Evolutionary conservation across 2,888 invertebrate genomes (phyloP).

Genomic region (Dexiosoma caninum): DNA sequence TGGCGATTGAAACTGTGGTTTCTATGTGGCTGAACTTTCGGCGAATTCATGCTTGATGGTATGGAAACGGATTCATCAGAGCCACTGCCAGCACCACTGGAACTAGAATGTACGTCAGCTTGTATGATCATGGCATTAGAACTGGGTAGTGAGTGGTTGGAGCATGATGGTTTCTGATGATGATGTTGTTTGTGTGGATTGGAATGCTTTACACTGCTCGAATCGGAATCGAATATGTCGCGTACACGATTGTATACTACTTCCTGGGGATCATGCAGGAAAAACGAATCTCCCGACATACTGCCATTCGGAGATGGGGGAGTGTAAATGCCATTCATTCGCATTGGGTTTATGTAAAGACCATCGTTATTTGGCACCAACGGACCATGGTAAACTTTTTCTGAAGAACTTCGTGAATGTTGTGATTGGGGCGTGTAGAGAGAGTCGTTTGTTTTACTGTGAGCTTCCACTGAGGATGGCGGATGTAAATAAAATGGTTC

Average conservation of each 20-base stretch:
- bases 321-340: slow-evolving; percentile 78
- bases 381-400: slow-evolving; percentile 74
- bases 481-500: slow-evolving; percentile 89
- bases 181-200: slow-evolving; percentile 66
- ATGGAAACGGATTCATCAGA: slow-evolving; percentile 82
- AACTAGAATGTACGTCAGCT: slow-evolving; percentile 90
- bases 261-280: slow-evolving; percentile 89
- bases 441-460: slow-evolving; percentile 75
- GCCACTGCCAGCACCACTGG: slow-evolving; percentile 81
- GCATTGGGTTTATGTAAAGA: slow-evolving; percentile 90
- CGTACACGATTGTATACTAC: slow-evolving; percentile 90
- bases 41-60: slow-evolving; percentile 78
- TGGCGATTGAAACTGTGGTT: slow-evolving; percentile 70
- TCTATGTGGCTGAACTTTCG: slow-evolving; percentile 70
- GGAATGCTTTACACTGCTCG: slow-evolving; percentile 72
- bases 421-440: slow-evolving; percentile 70
- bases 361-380: slow-evolving; percentile 81
- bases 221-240: slow-evolving; percentile 85
- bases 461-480: slow-evolving; percentile 78
- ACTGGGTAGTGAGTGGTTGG: slow-evolving; percentile 62
- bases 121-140: slow-evolving; percentile 83
- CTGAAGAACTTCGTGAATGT: slow-evolving; percentile 74
- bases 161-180: slow-evolving; percentile 51
- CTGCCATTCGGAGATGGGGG: slow-evolving; percentile 80
- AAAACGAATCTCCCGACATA: slow-evolving; percentile 85